A percentile compares a stretch with the other conserved stretches of the same genome.
Conservation (phyloP, 2,797 vertebrate genomes). For the Echeneis naucrates region DNA sequence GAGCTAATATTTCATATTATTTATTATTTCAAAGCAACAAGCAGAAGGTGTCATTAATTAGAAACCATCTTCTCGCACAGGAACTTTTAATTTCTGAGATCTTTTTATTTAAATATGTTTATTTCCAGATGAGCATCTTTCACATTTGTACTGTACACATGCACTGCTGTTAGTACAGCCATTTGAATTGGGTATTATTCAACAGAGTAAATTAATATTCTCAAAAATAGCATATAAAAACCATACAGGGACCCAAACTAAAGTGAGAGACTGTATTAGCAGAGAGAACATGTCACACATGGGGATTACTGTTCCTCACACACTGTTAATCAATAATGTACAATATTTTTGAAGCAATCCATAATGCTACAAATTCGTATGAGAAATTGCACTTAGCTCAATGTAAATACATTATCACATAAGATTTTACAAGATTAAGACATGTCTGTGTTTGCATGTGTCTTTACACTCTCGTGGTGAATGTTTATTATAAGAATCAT, state of each 20-base stretch:
- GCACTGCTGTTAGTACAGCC: slow-evolving; percentile 53
- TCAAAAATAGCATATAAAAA: slow-evolving; percentile 40
- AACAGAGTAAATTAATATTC: slow-evolving; percentile 31
- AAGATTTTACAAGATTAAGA: slow-evolving; percentile 23
- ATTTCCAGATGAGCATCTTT: slow-evolving; percentile 60
- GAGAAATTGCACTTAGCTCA: slow-evolving; percentile 63
- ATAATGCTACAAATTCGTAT: slow-evolving; percentile 53
- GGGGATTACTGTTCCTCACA: slow-evolving; percentile 5
- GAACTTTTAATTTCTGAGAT: slow-evolving; percentile 23
- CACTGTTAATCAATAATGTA: slow-evolving; percentile 2
- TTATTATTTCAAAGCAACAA: not conserved
- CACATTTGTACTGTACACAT: slow-evolving; percentile 78
- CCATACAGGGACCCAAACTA: slow-evolving; percentile 20
- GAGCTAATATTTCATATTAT: too few relatives aligned
- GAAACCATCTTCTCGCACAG: not conserved
- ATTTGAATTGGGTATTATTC: slow-evolving; percentile 37
- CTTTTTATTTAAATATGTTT: slow-evolving; percentile 66
- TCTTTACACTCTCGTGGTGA: not conserved
- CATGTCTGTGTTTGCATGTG: too few relatives aligned
- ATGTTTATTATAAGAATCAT: slow-evolving; percentile 3
- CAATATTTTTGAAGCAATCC: slow-evolving; percentile 14
- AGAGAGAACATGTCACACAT: slow-evolving; percentile 22
- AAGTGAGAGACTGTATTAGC: slow-evolving; percentile 27
- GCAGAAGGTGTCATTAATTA: not conserved
- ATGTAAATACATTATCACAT: slow-evolving; percentile 38